Percentiles rank a stretch among this genome's conserved stretches.
Evolutionary conservation across 2,888 invertebrate genomes (phyloP).

Genomic region (Ceratothoa steindachneri): DNA sequence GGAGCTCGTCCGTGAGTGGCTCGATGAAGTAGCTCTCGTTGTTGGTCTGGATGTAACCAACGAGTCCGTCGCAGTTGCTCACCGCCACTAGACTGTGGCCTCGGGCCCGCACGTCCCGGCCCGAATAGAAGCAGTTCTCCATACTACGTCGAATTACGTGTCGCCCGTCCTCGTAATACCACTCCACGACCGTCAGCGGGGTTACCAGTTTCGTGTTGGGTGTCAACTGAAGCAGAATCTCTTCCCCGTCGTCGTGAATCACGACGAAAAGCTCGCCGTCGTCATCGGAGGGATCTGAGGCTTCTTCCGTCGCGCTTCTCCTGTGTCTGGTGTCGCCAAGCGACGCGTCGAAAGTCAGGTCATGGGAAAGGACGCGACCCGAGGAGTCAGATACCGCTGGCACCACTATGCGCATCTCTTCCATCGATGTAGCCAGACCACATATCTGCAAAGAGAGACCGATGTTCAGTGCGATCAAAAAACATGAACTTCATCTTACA

Average conservation of each 20-base stretch:
- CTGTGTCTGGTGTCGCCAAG: neutral
- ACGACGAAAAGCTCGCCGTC: slow-evolving; percentile 21
- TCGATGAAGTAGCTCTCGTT: slow-evolving; percentile 43
- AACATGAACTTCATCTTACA: too few species aligned
- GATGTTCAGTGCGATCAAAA: too few species aligned
- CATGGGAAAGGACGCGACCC: neutral
- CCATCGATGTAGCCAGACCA: too few species aligned
- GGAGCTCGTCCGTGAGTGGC: slow-evolving; percentile 18
- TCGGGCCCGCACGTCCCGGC: slow-evolving; percentile 19
- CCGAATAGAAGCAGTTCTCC: slow-evolving; percentile 31
- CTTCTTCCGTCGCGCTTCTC: neutral
- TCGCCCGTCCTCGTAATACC: slow-evolving; percentile 32
- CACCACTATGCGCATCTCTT: neutral
- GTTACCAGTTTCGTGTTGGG: slow-evolving; percentile 31
- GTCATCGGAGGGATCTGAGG: neutral
- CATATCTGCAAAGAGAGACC: too few species aligned
- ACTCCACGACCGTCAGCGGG: slow-evolving; percentile 34
- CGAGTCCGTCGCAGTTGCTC: slow-evolving; percentile 39
- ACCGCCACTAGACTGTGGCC: slow-evolving; percentile 33
- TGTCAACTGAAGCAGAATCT: slow-evolving; percentile 33
- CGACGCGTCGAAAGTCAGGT: neutral
- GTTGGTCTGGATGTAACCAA: slow-evolving; percentile 39
- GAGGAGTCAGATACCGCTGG: neutral
- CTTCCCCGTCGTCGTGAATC: slow-evolving; percentile 35
- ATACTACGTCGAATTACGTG: slow-evolving; percentile 17